These are phyloP conservation scores for Paramuricea clavata DNA, from an alignment of 92 coral and sea anemone genomes.

Conservation along the genomic window DNA sequence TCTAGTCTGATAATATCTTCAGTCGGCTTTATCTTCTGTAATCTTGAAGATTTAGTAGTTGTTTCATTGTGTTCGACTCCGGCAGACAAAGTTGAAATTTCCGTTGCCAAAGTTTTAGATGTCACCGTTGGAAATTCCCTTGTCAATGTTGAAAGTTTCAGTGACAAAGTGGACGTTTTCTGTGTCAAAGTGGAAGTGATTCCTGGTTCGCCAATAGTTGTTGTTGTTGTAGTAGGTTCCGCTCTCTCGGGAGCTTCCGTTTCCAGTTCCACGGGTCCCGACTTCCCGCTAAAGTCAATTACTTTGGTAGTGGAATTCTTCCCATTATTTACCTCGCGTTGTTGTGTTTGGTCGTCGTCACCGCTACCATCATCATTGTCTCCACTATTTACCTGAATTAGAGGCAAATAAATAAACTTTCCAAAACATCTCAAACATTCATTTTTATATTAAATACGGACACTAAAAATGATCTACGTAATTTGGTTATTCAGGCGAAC, in stretches of 20 bases:
- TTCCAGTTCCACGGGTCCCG: not conserved
- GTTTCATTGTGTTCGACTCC: not conserved
- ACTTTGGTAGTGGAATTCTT: not conserved
- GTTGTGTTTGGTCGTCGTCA: not conserved
- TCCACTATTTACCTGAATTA: not conserved
- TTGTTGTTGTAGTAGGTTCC: not conserved
- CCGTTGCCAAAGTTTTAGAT: not conserved
- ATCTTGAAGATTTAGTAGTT: not conserved
- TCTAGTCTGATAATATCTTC: not conserved
- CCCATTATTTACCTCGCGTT: not conserved
- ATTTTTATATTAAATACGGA: too few species aligned
- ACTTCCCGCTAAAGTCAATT: not conserved
- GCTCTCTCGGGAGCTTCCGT: not conserved
- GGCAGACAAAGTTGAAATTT: not conserved
- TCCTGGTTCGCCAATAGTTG: not conserved
- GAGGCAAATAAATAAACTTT: not conserved
- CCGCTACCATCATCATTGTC: not conserved
- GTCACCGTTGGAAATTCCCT: not conserved
- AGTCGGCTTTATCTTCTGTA: not conserved
- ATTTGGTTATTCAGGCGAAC: too few species aligned
- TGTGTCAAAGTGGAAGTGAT: not conserved
- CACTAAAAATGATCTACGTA: too few species aligned
- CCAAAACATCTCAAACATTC: too few species aligned
- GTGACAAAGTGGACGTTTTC: not conserved
- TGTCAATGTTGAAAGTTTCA: not conserved